These are phyloP conservation scores for Microtus pennsylvanicus DNA, from an alignment of 2,113 vertebrate species.

Conservation along the genomic window DNA sequence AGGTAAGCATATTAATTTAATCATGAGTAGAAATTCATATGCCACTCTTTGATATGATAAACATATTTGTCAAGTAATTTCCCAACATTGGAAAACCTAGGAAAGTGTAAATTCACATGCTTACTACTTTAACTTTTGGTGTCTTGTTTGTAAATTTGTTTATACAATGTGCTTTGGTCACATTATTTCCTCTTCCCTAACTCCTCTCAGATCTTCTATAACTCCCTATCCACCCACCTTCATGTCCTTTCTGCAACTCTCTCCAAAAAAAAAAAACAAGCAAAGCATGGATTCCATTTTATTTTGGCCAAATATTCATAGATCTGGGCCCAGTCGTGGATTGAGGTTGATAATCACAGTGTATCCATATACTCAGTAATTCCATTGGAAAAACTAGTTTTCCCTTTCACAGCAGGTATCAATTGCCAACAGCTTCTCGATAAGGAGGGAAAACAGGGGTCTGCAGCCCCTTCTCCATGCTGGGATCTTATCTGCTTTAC, in stretches of 20 bases:
- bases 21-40: not conserved
- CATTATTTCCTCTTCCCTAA: not conserved
- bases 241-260: not conserved
- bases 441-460: accelerated
- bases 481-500: not conserved
- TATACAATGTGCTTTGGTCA: not conserved
- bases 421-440: not conserved
- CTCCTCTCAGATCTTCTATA: not conserved
- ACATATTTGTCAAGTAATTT: not conserved
- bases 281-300: not conserved
- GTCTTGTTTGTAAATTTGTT: not conserved
- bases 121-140: not conserved
- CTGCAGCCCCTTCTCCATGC: not conserved
- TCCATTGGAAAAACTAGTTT: not conserved
- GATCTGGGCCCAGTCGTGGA: no score
- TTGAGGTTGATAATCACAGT: not conserved
- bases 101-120: not conserved
- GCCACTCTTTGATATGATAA: not conserved
- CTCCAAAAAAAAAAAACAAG: not conserved
- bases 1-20: not conserved
- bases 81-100: not conserved
- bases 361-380: no score
- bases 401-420: not conserved
- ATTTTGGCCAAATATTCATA: not conserved
- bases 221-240: not conserved